Conservation (phyloP, 2,888 invertebrate species). For the Hyposoter dolosus region DNA sequence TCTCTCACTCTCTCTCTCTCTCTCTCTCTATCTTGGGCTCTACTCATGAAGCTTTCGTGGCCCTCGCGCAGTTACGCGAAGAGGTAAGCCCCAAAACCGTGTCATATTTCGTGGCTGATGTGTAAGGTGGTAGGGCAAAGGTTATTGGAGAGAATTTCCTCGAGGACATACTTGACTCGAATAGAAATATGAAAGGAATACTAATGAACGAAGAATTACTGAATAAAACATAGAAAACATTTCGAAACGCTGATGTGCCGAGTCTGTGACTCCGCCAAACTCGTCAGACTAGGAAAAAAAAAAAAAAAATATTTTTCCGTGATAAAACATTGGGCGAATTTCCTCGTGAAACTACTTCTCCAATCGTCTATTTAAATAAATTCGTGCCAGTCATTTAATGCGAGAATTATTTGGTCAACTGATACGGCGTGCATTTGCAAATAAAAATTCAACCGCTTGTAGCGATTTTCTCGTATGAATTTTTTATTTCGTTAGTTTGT, state of each 20-base stretch:
- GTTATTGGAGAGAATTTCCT: background rate
- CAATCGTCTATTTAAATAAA: background rate
- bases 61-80: conserved; percentile 51
- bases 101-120: conserved; percentile 42
- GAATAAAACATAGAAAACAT: background rate
- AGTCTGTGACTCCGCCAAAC: background rate
- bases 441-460: background rate
- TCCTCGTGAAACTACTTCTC: background rate
- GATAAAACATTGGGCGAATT: background rate
- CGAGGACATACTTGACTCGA: background rate
- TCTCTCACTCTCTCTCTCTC: conserved; percentile 15
- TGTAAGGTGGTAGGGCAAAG: background rate
- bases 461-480: conserved; percentile 1
- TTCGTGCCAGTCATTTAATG: background rate
- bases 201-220: background rate
- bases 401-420: background rate
- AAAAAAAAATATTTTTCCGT: background rate
- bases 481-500: background rate
- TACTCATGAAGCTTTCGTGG: conserved; percentile 56
- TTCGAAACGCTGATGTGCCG: background rate
- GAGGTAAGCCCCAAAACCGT: conserved; percentile 36
- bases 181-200: background rate
- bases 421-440: background rate
- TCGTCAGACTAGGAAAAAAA: background rate
- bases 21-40: conserved; percentile 24